Evolutionary conservation across 2,888 invertebrate genomes (phyloP).

Genomic region (Dastarcus helophoroides): DNA sequence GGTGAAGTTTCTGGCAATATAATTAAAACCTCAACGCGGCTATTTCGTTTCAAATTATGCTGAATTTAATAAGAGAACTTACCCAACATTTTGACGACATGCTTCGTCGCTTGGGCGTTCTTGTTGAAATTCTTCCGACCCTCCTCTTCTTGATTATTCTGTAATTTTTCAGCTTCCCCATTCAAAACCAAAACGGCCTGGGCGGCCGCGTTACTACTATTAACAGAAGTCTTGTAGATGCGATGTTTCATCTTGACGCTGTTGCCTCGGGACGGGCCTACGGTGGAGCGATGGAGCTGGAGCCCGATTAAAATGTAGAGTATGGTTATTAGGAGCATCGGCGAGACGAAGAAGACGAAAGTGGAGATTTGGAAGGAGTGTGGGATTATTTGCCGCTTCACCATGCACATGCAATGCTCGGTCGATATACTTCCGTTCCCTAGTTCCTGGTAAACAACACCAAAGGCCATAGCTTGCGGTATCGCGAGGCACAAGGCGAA

Average conservation of each 20-base stretch:
- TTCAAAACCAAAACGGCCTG: conserved; percentile 19
- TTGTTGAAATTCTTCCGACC: conserved; percentile 35
- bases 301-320: conserved; percentile 42
- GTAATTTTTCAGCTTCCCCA: conserved; percentile 17
- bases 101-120: conserved; percentile 34
- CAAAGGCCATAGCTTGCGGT: conserved; percentile 72
- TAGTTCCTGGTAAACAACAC: conserved; percentile 43
- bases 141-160: conserved; percentile 26
- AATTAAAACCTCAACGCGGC: too few species aligned
- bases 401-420: conserved; percentile 31
- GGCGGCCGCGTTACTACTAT: conserved; percentile 17
- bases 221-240: conserved; percentile 22
- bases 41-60: too few species aligned
- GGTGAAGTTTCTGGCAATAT: too few species aligned
- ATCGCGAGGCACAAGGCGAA: conserved; percentile 61
- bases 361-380: conserved; percentile 44
- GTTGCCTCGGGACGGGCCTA: conserved; percentile 26
- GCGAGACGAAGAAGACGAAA: conserved; percentile 46
- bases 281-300: conserved; percentile 33
- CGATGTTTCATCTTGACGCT: conserved; percentile 32
- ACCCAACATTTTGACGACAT: conserved; percentile 50
- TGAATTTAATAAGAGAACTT: too few species aligned
- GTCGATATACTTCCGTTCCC: conserved; percentile 24
- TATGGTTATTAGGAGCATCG: conserved; percentile 47
- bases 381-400: conserved; percentile 32